phyloP scores from a whole-genome alignment of 2,888 invertebrate species.

The Polietes domitor region DNA sequence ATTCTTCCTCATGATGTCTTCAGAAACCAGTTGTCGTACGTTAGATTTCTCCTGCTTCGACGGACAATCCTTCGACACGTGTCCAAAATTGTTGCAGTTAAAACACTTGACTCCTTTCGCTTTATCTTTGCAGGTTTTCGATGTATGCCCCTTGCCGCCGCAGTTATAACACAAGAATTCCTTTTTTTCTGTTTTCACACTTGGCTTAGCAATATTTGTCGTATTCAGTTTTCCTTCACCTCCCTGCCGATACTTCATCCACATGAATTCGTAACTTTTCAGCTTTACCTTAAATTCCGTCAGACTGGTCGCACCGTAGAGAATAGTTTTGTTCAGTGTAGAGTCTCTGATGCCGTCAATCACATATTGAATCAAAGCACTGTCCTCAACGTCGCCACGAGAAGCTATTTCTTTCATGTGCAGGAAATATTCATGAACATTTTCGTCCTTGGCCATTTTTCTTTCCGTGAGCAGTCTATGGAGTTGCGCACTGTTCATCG shows the following conservation, averaged over 20 bases:
- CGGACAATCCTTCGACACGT: slow-evolving; percentile 43
- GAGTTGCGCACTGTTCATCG: slow-evolving; percentile 44
- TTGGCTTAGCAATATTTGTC: neutral
- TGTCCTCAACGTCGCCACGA: slow-evolving; percentile 43
- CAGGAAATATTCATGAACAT: slow-evolving; percentile 48
- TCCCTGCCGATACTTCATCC: neutral
- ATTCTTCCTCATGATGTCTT: slow-evolving; percentile 24
- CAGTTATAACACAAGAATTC: slow-evolving; percentile 56
- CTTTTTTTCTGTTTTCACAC: slow-evolving; percentile 20
- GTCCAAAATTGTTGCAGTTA: slow-evolving; percentile 48
- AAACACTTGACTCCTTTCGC: slow-evolving; percentile 55
- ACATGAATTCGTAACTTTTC: slow-evolving; percentile 43
- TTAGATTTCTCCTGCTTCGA: slow-evolving; percentile 17
- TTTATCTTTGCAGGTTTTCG: slow-evolving; percentile 49
- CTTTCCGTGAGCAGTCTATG: slow-evolving; percentile 41
- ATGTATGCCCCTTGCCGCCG: slow-evolving; percentile 57
- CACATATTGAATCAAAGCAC: slow-evolving; percentile 46
- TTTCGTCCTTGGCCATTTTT: slow-evolving; percentile 41
- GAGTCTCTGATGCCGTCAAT: slow-evolving; percentile 47
- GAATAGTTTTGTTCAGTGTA: slow-evolving; percentile 42
- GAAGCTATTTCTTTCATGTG: slow-evolving; percentile 43
- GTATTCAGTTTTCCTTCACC: slow-evolving; percentile 1
- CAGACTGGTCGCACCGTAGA: slow-evolving; percentile 42
- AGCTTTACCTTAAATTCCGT: slow-evolving; percentile 47
- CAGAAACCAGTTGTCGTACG: slow-evolving; percentile 15